Evolutionary conservation across 2,888 invertebrate genomes (phyloP).

Genomic region (Thyatira batis): DNA sequence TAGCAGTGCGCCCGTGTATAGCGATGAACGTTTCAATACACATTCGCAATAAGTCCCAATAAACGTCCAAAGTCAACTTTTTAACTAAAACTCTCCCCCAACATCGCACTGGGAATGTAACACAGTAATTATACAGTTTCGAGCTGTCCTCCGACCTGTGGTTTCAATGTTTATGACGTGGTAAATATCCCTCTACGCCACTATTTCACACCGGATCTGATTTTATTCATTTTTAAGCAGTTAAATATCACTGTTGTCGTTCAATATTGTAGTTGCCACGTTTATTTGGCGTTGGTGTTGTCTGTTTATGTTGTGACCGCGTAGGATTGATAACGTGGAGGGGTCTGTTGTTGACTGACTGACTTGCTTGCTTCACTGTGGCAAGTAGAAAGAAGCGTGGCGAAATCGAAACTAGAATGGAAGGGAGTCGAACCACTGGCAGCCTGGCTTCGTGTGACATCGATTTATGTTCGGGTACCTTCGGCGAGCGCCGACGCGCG

Average conservation of each 20-base stretch:
- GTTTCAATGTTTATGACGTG: conserved; percentile 29
- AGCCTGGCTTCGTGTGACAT: conserved; percentile 66
- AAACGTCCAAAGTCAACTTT: conserved; percentile 64
- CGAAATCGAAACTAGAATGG: conserved; percentile 65
- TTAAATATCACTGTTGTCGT: conserved; percentile 20
- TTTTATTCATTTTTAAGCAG: conserved; percentile 67
- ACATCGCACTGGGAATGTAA: conserved; percentile 70
- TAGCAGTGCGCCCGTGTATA: conserved; percentile 86
- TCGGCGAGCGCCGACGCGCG: conserved; percentile 72
- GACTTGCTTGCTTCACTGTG: conserved; percentile 21
- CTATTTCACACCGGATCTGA: conserved; percentile 76
- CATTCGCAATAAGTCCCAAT: conserved; percentile 78
- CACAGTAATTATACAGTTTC: conserved; percentile 68
- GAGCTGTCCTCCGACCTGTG: conserved; percentile 41
- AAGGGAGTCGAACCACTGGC: conserved; percentile 47
- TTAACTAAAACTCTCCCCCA: conserved; percentile 72
- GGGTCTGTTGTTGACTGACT: conserved; percentile 34
- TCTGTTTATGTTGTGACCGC: conserved; percentile 48
- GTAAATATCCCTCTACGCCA: conserved; percentile 23
- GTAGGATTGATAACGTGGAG: conserved; percentile 49
- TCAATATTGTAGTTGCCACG: conserved; percentile 26
- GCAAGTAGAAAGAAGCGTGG: conserved; percentile 37
- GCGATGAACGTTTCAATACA: conserved; percentile 82
- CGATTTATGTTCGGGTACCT: conserved; percentile 66
- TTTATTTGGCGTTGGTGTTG: conserved; percentile 24